Evolutionary conservation across 2,113 vertebrate genomes (phyloP).

Genomic region (Pangasianodon hypophthalmus): DNA sequence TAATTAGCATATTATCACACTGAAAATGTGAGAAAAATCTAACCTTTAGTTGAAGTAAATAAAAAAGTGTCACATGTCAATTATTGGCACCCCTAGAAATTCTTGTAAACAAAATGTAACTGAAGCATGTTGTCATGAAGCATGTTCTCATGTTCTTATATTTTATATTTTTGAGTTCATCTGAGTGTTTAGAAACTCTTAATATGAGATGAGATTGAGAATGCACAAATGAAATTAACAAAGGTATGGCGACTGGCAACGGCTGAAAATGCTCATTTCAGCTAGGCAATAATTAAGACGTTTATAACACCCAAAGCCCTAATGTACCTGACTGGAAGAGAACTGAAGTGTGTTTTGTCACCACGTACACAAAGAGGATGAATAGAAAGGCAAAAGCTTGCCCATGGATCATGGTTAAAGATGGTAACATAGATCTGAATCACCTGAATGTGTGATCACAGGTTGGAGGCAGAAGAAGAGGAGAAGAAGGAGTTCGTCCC

Average conservation of each 20-base stretch:
- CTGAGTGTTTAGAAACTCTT: no score
- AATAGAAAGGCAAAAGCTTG: no score
- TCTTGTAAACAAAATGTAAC: background rate
- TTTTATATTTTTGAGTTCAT: background rate
- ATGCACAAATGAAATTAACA: background rate
- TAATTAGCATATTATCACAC: background rate
- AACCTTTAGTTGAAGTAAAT: no score
- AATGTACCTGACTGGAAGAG: no score
- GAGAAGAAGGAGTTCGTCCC: background rate
- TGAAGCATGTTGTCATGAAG: no score
- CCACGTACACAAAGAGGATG: no score
- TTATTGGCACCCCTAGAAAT: background rate
- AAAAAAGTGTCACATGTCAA: no score
- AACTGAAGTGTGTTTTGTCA: no score
- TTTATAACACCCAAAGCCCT: no score
- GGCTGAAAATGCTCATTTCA: no score
- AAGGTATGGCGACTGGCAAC: no score
- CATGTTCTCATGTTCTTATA: background rate
- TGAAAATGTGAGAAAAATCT: background rate
- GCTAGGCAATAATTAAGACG: no score
- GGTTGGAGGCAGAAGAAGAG: conserved; percentile 16
- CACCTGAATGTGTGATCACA: conserved; percentile 49
- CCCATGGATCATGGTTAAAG: background rate
- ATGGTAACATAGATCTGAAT: conserved; percentile 49
- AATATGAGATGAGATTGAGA: background rate